Evolutionary conservation across 2,113 vertebrate genomes (phyloP).

Genomic region (Zapus hudsonius): DNA sequence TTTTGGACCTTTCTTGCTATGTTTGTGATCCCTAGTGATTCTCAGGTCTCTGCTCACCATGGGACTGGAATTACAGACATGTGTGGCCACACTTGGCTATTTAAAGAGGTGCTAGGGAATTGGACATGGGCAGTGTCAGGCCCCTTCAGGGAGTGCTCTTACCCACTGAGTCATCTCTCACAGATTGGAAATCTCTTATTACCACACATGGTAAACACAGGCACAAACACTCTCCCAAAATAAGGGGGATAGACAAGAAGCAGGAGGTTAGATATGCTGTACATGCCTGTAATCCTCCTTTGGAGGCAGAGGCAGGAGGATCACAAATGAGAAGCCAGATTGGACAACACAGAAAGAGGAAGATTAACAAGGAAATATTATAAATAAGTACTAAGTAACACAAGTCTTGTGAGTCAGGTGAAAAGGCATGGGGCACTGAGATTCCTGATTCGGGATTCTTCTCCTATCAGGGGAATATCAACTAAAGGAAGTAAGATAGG

Average conservation of each 20-base stretch:
- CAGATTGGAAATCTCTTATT: background rate
- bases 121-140: too few relatives aligned
- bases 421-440: background rate
- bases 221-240: constrained; percentile 6
- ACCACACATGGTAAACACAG: background rate
- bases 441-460: background rate
- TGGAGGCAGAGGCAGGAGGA: background rate
- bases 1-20: too few relatives aligned
- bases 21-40: too few relatives aligned
- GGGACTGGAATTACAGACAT: too few relatives aligned
- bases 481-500: background rate
- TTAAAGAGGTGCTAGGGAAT: too few relatives aligned
- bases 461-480: background rate
- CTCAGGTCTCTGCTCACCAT: too few relatives aligned
- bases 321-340: background rate
- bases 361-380: background rate
- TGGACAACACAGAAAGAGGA: background rate
- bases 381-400: background rate
- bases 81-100: too few relatives aligned
- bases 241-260: background rate
- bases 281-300: background rate
- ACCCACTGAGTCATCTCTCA: too few relatives aligned
- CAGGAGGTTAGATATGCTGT: background rate
- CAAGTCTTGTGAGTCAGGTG: background rate
- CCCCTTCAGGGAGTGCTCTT: too few relatives aligned